These are phyloP conservation scores for Deilephila elpenor DNA, from an alignment of 2,888 invertebrate genomes.

Conservation along the genomic window DNA sequence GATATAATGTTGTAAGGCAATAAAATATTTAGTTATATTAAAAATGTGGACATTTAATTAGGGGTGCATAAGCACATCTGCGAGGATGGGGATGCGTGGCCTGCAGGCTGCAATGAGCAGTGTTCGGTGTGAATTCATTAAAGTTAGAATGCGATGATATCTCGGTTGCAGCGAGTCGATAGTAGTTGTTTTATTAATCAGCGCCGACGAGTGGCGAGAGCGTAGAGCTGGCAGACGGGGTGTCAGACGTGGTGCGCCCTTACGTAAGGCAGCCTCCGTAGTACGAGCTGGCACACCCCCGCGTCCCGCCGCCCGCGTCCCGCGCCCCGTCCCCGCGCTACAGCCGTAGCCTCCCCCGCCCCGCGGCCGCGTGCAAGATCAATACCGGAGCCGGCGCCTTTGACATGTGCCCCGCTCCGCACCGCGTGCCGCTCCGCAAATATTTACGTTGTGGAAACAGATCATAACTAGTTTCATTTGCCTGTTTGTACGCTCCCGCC, in stretches of 20 bases:
- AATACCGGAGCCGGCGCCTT: slow-evolving; percentile 82
- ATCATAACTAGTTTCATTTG: slow-evolving; percentile 81
- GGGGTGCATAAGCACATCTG: not conserved
- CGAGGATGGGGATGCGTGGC: not conserved
- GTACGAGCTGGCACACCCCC: slow-evolving; percentile 57
- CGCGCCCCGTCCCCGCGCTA: slow-evolving; percentile 38
- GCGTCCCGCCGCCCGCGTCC: slow-evolving; percentile 45
- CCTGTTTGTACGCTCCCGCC: slow-evolving; percentile 56
- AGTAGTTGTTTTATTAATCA: slow-evolving; percentile 79
- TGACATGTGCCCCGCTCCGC: slow-evolving; percentile 81
- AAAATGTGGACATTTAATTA: not conserved
- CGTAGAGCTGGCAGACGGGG: slow-evolving; percentile 67
- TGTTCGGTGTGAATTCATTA: slow-evolving; percentile 59
- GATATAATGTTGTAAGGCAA: not conserved
- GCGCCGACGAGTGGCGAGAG: slow-evolving; percentile 50
- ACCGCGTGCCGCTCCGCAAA: slow-evolving; percentile 78
- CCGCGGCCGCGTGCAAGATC: slow-evolving; percentile 71
- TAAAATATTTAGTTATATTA: not conserved
- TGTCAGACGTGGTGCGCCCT: slow-evolving; percentile 78
- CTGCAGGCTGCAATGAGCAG: not conserved
- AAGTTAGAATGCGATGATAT: slow-evolving; percentile 62
- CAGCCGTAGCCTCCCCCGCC: slow-evolving; percentile 27
- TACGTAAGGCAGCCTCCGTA: slow-evolving; percentile 78
- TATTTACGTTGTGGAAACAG: slow-evolving; percentile 83
- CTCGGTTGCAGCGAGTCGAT: slow-evolving; percentile 66